phyloP scores from a whole-genome alignment of 2,113 vertebrate species.

The Chloropsis cyanopogon region DNA sequence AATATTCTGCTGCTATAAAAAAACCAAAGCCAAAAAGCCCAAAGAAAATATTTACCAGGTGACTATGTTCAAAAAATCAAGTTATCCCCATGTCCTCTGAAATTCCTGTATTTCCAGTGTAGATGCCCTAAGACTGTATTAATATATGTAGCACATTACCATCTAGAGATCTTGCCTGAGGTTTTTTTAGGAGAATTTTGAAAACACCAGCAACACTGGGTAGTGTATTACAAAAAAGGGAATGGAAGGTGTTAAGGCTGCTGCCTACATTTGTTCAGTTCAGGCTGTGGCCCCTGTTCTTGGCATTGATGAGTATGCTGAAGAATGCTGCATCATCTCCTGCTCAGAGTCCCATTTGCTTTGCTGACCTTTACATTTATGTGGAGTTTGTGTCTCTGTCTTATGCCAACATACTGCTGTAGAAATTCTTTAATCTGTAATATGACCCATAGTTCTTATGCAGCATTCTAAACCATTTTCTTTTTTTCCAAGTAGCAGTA shows the following conservation, averaged over 20 bases:
- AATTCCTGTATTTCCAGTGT: neutral
- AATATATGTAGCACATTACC: neutral
- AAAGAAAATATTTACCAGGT: neutral
- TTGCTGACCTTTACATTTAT: conserved; percentile 6
- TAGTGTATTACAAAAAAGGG: neutral
- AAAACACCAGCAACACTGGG: neutral
- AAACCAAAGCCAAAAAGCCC: accelerated
- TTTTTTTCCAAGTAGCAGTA: neutral
- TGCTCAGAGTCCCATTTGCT: neutral
- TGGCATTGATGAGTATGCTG: neutral
- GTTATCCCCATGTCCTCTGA: neutral
- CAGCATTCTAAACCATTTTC: neutral
- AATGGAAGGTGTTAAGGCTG: neutral
- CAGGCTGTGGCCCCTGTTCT: neutral
- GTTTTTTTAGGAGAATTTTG: neutral
- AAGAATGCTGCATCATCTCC: neutral
- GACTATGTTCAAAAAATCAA: neutral
- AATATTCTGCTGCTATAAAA: neutral
- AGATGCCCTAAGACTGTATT: neutral
- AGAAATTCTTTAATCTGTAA: neutral
- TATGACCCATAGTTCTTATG: neutral
- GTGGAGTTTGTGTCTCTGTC: neutral
- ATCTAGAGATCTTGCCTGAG: neutral
- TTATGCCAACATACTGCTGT: neutral
- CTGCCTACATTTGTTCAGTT: neutral